These are phyloP conservation scores for Ascidia mentula DNA, from an alignment of 23 tunicate species.

Conservation along the genomic window DNA sequence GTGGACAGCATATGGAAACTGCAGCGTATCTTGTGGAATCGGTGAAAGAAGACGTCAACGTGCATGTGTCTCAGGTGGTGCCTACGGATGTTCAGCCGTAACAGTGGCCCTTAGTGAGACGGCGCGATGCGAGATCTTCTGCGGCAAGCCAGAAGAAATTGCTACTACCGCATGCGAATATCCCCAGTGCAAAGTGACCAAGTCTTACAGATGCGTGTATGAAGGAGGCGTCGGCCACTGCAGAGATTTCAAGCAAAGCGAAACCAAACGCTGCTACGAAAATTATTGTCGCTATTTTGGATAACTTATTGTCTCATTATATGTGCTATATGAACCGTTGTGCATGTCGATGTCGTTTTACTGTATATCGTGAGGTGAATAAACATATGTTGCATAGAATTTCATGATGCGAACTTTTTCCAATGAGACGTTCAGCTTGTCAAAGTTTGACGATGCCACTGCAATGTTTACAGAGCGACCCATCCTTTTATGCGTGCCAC, in stretches of 20 bases:
- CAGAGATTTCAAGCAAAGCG: neutral
- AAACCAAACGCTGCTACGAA: neutral
- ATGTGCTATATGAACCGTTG: no score
- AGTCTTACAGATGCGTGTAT: neutral
- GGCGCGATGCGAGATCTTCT: neutral
- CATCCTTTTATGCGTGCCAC: no score
- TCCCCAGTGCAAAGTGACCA: conserved; percentile 4
- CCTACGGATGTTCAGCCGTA: neutral
- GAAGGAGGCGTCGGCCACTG: neutral
- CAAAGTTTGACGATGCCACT: no score
- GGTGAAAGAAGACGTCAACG: conserved; percentile 2
- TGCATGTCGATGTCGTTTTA: no score
- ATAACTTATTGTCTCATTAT: neutral
- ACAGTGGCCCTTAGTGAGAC: neutral
- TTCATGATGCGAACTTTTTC: no score
- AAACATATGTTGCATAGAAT: no score
- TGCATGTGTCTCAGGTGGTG: neutral
- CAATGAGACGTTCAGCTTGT: no score
- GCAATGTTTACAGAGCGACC: no score
- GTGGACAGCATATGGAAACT: neutral
- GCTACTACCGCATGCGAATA: neutral
- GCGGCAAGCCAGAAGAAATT: neutral
- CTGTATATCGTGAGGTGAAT: no score
- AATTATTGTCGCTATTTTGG: neutral
- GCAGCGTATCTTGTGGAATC: conserved; percentile 3